Conservation (phyloP, 2,113 vertebrate genomes). For the Colinus virginianus region DNA sequence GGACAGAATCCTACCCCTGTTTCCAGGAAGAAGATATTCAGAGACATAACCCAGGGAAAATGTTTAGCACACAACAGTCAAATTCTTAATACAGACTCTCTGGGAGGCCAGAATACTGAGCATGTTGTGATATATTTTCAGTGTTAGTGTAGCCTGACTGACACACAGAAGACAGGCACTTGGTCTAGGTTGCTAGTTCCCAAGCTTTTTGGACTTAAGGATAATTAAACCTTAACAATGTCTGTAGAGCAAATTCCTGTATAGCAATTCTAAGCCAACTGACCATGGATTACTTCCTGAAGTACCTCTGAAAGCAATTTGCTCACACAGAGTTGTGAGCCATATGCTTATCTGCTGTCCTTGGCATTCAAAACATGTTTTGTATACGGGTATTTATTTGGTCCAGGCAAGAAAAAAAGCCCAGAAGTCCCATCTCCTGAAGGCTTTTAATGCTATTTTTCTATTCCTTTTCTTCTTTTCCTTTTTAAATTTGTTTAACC, state of each 20-base stretch:
- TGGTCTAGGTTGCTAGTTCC: not conserved
- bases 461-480: no score
- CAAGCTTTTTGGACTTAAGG: not conserved
- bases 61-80: not conserved
- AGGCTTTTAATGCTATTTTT: not conserved
- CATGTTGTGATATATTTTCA: accelerated
- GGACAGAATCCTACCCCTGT: not conserved
- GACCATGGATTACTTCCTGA: not conserved
- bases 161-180: not conserved
- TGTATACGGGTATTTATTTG: not conserved
- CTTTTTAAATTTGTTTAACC: no score
- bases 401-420: not conserved
- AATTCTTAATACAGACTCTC: not conserved
- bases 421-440: not conserved
- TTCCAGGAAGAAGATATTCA: not conserved
- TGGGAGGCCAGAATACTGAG: not conserved
- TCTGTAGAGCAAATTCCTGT: not conserved
- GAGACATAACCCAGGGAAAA: not conserved
- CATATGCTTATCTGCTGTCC: not conserved
- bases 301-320: not conserved
- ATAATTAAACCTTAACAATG: not conserved
- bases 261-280: not conserved
- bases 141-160: accelerated
- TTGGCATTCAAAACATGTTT: not conserved
- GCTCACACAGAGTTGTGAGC: not conserved